phyloP scores from a whole-genome alignment of 2,113 vertebrate species.

The Macaca nemestrina region DNA sequence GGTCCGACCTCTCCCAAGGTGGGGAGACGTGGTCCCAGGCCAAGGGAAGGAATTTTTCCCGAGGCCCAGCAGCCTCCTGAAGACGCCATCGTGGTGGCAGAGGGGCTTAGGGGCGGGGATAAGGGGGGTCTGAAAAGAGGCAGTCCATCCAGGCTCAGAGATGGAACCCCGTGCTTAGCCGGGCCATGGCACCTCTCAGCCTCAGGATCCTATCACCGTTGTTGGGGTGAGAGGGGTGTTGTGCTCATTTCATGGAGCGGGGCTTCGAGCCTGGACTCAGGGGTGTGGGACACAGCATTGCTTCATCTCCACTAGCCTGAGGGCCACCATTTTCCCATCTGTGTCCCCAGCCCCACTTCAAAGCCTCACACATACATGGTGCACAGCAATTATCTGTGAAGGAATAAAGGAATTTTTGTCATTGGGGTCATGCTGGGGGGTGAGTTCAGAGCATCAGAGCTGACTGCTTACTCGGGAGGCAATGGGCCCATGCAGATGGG shows the following conservation, averaged over 20 bases:
- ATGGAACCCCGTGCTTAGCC: not conserved
- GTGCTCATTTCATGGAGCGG: fast-evolving
- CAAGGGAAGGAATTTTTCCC: not conserved
- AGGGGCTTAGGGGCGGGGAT: too few relatives aligned
- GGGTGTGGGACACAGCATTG: not conserved
- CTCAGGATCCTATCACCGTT: fast-evolving
- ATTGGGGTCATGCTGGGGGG: not conserved
- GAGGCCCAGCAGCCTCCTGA: not conserved
- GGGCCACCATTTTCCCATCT: fast-evolving
- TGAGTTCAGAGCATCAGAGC: not conserved
- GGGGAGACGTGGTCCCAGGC: not conserved
- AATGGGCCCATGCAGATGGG: fast-evolving
- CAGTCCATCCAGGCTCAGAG: not conserved
- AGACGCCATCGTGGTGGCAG: not conserved
- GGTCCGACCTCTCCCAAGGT: not conserved
- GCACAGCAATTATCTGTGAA: not conserved
- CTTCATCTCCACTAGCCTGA: not conserved
- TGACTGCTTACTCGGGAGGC: not conserved
- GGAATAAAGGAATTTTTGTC: not conserved
- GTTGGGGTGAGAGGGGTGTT: too few relatives aligned
- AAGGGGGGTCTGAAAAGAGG: not conserved
- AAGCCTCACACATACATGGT: not conserved
- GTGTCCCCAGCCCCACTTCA: not conserved
- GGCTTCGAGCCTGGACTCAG: not conserved
- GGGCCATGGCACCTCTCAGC: not conserved